phyloP scores from a whole-genome alignment of 2,113 vertebrate species.

The Nothobranchius kuhntae region DNA sequence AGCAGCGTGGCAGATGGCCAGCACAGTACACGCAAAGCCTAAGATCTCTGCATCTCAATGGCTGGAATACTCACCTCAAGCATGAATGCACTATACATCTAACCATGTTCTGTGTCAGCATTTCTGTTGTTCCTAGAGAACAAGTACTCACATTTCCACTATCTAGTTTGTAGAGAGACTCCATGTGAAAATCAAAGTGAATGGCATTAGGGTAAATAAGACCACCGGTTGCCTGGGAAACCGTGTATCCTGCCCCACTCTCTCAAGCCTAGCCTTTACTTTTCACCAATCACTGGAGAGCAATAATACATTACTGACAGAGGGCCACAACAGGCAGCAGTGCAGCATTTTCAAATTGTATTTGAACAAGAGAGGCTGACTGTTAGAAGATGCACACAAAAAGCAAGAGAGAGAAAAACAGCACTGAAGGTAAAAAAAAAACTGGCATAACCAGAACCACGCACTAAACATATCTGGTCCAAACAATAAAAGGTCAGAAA shows the following conservation, averaged over 20 bases:
- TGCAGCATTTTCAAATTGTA: constrained; percentile 79
- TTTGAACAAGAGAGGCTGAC: constrained; percentile 74
- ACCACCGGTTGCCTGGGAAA: constrained; percentile 82
- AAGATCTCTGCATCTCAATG: constrained; percentile 40
- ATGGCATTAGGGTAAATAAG: constrained; percentile 84
- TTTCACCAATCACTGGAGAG: constrained; percentile 80
- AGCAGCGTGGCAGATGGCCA: constrained; percentile 63
- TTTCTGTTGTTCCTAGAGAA: constrained; percentile 52
- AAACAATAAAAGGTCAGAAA: constrained; percentile 39
- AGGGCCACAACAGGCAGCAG: constrained; percentile 76
- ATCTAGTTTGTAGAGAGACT: constrained; percentile 65
- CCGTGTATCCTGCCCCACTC: constrained; percentile 75
- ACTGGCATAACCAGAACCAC: constrained; percentile 66
- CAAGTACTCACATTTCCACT: constrained; percentile 42
- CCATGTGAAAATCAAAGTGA: constrained; percentile 83
- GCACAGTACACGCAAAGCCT: constrained; percentile 43
- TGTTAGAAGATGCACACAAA: constrained; percentile 57
- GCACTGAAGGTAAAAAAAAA: constrained; percentile 24
- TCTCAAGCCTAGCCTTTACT: constrained; percentile 80
- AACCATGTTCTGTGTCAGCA: constrained; percentile 6
- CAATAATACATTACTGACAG: constrained; percentile 82
- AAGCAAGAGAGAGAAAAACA: constrained; percentile 32
- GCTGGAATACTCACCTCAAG: constrained; percentile 35
- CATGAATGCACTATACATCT: constrained; percentile 29
- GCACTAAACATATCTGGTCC: constrained; percentile 62